These are phyloP conservation scores for Heterohyrax brucei DNA, from an alignment of 2,797 vertebrate species.

Conservation along the genomic window DNA sequence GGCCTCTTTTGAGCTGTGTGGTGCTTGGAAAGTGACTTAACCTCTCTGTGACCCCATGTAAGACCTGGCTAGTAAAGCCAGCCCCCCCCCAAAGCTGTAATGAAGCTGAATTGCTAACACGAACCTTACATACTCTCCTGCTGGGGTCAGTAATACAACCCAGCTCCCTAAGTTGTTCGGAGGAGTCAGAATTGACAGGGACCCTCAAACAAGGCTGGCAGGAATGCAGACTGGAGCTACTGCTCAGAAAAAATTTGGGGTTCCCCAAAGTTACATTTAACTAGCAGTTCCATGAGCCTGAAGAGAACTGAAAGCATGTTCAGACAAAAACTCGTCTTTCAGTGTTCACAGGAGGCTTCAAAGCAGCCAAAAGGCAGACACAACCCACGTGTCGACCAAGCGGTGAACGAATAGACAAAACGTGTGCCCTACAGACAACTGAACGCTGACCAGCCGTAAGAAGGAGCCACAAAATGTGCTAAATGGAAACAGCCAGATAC, in stretches of 20 bases:
- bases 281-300: neutral
- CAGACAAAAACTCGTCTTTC: neutral
- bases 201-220: neutral
- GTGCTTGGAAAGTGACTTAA: conserved; percentile 18
- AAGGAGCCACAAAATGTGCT: neutral
- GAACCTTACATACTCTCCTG: too few relatives aligned
- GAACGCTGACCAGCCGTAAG: neutral
- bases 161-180: neutral
- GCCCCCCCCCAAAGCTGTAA: too few relatives aligned
- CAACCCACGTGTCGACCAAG: neutral
- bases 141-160: neutral
- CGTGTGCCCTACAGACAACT: neutral
- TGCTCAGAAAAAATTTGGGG: conserved; percentile 9
- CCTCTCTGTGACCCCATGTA: neutral
- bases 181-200: neutral
- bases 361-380: neutral
- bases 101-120: too few relatives aligned
- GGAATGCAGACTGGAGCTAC: neutral
- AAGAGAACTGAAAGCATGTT: conserved; percentile 49
- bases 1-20: neutral
- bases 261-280: conserved; percentile 25
- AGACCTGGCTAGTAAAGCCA: too few relatives aligned
- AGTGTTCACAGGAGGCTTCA: too few relatives aligned
- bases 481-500: neutral
- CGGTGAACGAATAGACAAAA: neutral